These are phyloP conservation scores for Amphibalanus amphitrite DNA, from an alignment of 1,140 invertebrate species.

Conservation along the genomic window DNA sequence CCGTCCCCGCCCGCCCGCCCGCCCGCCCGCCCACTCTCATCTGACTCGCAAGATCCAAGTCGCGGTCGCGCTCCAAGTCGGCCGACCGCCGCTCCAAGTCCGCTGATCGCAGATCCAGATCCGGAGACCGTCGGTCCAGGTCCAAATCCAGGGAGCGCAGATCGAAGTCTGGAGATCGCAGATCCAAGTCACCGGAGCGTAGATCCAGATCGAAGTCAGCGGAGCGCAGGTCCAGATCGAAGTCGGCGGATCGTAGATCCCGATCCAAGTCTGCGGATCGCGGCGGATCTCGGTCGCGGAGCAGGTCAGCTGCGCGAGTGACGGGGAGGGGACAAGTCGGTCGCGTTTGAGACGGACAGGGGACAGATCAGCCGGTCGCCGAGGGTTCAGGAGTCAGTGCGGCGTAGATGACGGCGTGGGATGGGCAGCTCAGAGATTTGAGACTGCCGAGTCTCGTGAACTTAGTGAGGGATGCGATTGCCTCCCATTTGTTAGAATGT, in stretches of 20 bases:
- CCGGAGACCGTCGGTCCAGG: slow-evolving; percentile 19
- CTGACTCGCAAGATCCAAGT: slow-evolving; percentile 22
- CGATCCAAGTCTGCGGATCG: slow-evolving; percentile 29
- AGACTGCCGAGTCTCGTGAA: no score
- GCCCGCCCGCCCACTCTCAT: slow-evolving; percentile 41
- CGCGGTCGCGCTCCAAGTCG: slow-evolving; percentile 38
- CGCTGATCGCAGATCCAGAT: slow-evolving; percentile 23
- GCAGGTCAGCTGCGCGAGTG: neutral
- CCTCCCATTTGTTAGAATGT: no score
- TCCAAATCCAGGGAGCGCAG: slow-evolving; percentile 30
- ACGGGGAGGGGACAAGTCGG: slow-evolving; percentile 28
- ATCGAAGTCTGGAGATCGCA: slow-evolving; percentile 39
- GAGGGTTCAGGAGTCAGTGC: no score
- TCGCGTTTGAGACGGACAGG: no score
- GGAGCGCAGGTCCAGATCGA: slow-evolving; percentile 28
- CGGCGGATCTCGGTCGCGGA: neutral
- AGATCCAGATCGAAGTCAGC: slow-evolving; percentile 29
- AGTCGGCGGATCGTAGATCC: slow-evolving; percentile 25
- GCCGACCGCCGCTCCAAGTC: slow-evolving; percentile 21
- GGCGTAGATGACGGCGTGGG: no score
- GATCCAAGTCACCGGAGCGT: slow-evolving; percentile 32
- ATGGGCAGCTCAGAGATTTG: no score
- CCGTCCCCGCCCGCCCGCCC: no score
- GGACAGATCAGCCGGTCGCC: no score
- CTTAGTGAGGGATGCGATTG: no score